Percentiles rank a stretch among this genome's conserved stretches.
phyloP scores from a whole-genome alignment of 2,113 vertebrate species.

The Nestor notabilis region DNA sequence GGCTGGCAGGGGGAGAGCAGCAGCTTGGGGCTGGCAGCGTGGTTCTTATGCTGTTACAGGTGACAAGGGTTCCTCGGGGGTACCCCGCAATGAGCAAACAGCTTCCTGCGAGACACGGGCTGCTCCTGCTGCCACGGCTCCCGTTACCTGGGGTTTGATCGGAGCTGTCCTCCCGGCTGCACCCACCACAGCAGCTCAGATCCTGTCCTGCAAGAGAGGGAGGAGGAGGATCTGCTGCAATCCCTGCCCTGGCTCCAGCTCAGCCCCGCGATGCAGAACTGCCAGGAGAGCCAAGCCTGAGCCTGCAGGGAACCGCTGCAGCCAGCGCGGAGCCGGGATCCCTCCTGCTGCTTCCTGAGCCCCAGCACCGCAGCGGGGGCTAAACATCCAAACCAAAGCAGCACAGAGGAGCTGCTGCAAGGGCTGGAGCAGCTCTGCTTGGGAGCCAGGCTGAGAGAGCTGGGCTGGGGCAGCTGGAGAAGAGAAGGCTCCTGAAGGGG shows the following conservation, averaged over 20 bases:
- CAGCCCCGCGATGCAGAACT: constrained; percentile 28
- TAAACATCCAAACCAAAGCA: background rate
- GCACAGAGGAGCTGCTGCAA: background rate
- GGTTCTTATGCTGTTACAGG: background rate
- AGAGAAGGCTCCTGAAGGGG: background rate
- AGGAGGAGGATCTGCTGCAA: constrained; percentile 9
- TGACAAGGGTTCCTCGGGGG: background rate
- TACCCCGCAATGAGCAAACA: background rate
- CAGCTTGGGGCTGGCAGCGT: background rate
- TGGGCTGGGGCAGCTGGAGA: background rate
- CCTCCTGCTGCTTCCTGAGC: background rate
- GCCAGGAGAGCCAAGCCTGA: constrained; percentile 19
- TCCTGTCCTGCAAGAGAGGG: background rate
- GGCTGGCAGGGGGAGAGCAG: background rate
- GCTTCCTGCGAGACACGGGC: background rate
- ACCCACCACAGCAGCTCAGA: background rate
- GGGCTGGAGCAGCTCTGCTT: too few relatives aligned
- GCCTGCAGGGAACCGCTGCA: background rate
- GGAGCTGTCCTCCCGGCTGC: background rate
- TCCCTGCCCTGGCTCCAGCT: background rate
- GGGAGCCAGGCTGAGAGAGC: background rate
- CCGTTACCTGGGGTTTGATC: background rate
- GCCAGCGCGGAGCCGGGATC: background rate
- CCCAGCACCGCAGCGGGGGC: too few relatives aligned
- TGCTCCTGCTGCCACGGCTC: background rate